Evolutionary conservation across 2,888 invertebrate species (phyloP).

Genomic region (Catotricha subobsoleta): DNA sequence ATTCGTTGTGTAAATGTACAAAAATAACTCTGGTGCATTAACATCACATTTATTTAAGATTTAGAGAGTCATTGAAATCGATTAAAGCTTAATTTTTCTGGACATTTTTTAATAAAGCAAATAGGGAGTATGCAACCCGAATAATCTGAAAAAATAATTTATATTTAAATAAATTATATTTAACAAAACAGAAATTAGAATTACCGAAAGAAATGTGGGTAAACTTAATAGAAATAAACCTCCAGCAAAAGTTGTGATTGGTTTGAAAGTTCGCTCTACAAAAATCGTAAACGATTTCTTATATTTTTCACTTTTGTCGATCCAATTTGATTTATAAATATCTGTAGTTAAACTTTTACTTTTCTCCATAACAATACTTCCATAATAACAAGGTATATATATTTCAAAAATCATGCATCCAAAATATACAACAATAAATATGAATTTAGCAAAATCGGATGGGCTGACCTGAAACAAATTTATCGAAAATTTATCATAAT

Average conservation of each 20-base stretch:
- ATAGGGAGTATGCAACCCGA: neutral
- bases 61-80: too few species aligned
- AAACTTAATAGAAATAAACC: conserved; percentile 1
- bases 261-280: neutral
- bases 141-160: neutral
- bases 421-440: neutral
- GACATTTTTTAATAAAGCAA: neutral
- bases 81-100: too few species aligned
- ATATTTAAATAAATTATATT: too few species aligned
- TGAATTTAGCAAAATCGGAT: neutral
- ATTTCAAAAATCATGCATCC: neutral
- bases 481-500: too few species aligned
- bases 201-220: neutral
- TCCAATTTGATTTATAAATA: neutral
- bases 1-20: too few species aligned
- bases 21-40: too few species aligned
- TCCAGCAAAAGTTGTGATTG: neutral
- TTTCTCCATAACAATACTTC: neutral
- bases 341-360: neutral
- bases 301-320: neutral
- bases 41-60: too few species aligned
- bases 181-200: too few species aligned
- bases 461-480: neutral
- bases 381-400: neutral
- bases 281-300: neutral